These are phyloP conservation scores for Atractosteus spatula DNA, from an alignment of 2,113 vertebrate species.

Conservation along the genomic window DNA sequence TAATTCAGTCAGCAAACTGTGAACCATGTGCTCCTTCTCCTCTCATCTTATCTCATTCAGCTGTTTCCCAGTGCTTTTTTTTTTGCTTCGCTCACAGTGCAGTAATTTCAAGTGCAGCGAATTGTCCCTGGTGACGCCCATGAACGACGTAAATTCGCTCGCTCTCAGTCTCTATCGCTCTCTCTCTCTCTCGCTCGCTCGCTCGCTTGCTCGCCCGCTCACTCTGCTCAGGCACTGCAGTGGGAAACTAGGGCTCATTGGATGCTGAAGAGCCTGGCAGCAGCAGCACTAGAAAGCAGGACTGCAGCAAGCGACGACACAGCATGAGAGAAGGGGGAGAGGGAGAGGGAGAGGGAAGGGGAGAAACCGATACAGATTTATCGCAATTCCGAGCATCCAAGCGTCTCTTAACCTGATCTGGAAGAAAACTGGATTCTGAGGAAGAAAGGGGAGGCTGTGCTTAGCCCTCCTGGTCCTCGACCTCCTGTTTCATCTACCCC, in stretches of 20 bases:
- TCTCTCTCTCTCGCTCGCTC: slow-evolving; percentile 4
- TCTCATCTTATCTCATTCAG: background rate
- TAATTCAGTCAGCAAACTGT: slow-evolving; percentile 1
- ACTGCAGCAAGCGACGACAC: slow-evolving; percentile 23
- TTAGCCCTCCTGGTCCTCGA: slow-evolving; percentile 3
- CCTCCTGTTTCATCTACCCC: slow-evolving; percentile 7
- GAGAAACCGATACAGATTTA: slow-evolving; percentile 31
- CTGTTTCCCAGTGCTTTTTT: slow-evolving; percentile 4
- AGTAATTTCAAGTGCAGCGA: slow-evolving; percentile 23
- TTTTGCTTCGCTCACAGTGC: slow-evolving; percentile 12
- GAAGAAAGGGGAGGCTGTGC: background rate
- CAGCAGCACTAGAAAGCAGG: slow-evolving; percentile 9
- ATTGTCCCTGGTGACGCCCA: slow-evolving; percentile 25
- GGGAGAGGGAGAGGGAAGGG: background rate
- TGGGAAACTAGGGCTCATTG: slow-evolving; percentile 16
- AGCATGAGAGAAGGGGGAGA: slow-evolving; percentile 22
- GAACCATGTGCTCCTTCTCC: background rate
- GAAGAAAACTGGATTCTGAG: background rate
- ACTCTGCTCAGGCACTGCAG: slow-evolving; percentile 42
- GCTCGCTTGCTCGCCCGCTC: slow-evolving; percentile 3
- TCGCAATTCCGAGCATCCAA: slow-evolving; percentile 1
- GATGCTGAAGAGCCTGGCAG: background rate
- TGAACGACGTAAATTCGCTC: slow-evolving; percentile 24
- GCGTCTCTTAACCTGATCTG: slow-evolving; percentile 3
- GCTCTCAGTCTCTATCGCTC: slow-evolving; percentile 13